Conservation (phyloP, 2,797 vertebrate species). For the Squalus acanthias region DNA sequence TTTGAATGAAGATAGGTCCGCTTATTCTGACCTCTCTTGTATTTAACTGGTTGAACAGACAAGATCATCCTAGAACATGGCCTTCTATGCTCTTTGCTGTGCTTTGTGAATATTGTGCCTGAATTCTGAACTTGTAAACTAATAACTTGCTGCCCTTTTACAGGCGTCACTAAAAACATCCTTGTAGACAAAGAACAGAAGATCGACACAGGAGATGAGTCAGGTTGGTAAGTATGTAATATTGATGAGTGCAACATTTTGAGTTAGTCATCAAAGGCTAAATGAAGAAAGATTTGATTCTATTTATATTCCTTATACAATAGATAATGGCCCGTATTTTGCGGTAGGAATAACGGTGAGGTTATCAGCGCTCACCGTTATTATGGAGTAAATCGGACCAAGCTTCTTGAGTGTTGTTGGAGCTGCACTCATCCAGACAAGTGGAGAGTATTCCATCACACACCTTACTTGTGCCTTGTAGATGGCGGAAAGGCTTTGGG, state of each 20-base stretch:
- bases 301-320: background rate
- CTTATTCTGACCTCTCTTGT: background rate
- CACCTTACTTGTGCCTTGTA: too few species aligned
- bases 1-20: background rate
- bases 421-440: too few species aligned
- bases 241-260: background rate
- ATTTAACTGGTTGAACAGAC: background rate
- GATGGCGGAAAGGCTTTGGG: too few species aligned
- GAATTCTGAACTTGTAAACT: background rate
- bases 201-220: constrained; percentile 50
- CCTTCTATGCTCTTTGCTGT: background rate
- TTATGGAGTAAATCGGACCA: too few species aligned
- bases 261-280: background rate
- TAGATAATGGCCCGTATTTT: background rate
- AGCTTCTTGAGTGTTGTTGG: too few species aligned
- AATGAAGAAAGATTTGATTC: background rate
- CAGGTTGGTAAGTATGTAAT: constrained; percentile 54
- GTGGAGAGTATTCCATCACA: too few species aligned
- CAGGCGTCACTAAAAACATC: constrained; percentile 52
- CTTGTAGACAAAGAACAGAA: constrained; percentile 53
- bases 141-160: background rate
- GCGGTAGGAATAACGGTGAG: too few species aligned
- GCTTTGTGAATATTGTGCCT: background rate
- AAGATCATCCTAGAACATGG: background rate
- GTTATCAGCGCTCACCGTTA: too few species aligned